Conservation (phyloP, 1,140 invertebrate species). For the Daktulosphaira vitifoliae region DNA sequence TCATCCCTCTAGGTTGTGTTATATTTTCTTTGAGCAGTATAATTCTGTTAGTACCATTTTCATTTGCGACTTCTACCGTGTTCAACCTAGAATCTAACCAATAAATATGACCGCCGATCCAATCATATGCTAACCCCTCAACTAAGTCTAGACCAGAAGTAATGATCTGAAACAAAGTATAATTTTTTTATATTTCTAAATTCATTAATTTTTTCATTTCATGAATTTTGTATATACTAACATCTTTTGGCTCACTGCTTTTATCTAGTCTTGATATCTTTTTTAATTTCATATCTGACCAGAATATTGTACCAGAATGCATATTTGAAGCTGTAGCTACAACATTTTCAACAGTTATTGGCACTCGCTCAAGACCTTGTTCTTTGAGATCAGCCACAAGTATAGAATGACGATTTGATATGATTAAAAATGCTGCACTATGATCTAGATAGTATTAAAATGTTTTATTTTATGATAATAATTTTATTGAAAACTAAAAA, state of each 20-base stretch:
- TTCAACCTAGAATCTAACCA: conserved; percentile 93
- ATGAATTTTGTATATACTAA: conserved; percentile 36
- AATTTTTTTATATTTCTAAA: too few species aligned
- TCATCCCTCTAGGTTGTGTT: conserved; percentile 88
- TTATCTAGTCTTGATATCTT: conserved; percentile 82
- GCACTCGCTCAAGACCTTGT: conserved; percentile 79
- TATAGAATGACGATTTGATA: conserved; percentile 90
- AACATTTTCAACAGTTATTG: conserved; percentile 90
- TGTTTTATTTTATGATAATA: too few species aligned
- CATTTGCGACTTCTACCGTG: conserved; percentile 82
- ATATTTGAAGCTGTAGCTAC: conserved; percentile 93
- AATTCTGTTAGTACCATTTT: conserved; percentile 73
- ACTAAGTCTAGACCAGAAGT: conserved; percentile 83
- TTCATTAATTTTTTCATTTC: too few species aligned
- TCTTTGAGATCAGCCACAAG: conserved; percentile 82
- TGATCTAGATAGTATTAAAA: too few species aligned
- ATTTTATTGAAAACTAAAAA: too few species aligned
- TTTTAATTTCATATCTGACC: conserved; percentile 96
- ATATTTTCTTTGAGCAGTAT: conserved; percentile 87
- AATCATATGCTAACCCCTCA: conserved; percentile 91
- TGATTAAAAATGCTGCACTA: conserved; percentile 81
- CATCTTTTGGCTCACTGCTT: conserved; percentile 44
- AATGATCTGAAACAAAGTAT: conserved; percentile 54
- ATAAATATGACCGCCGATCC: conserved; percentile 89
- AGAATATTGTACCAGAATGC: conserved; percentile 87